phyloP scores from a whole-genome alignment of 1,140 invertebrate species.

The Drosophila dunni region DNA sequence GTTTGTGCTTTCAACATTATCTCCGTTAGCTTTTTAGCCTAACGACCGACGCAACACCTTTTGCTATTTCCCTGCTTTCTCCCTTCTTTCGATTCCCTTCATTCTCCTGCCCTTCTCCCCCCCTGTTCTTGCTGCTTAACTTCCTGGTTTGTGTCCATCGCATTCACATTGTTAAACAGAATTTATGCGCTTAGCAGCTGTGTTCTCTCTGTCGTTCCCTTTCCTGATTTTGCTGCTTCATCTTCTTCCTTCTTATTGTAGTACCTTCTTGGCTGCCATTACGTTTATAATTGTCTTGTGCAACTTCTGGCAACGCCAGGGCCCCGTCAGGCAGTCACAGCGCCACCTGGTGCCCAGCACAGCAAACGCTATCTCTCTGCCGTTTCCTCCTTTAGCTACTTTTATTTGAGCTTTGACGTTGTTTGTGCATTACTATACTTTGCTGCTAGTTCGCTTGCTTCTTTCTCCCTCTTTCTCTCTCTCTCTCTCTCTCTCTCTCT shows the following conservation, averaged over 20 bases:
- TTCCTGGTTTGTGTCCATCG: conserved; percentile 48
- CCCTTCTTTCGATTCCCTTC: conserved; percentile 12
- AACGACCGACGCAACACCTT: conserved; percentile 71
- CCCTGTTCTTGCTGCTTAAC: conserved; percentile 9
- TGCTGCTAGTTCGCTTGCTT: not conserved
- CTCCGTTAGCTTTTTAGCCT: conserved; percentile 77
- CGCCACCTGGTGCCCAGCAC: conserved; percentile 40
- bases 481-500: not conserved
- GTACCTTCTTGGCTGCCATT: conserved; percentile 66
- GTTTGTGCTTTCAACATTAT: conserved; percentile 53
- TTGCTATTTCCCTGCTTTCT: conserved; percentile 20
- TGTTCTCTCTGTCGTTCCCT: conserved; percentile 10
- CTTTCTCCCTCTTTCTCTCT: not conserved
- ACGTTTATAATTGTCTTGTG: conserved; percentile 83
- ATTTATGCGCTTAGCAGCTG: conserved; percentile 79
- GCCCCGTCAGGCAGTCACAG: conserved; percentile 18
- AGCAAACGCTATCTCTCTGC: not conserved
- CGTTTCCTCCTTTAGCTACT: not conserved
- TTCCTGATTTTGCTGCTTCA: conserved; percentile 38
- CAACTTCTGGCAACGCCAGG: conserved; percentile 62
- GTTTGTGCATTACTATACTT: conserved; percentile 8
- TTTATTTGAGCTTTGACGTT: conserved; percentile 9
- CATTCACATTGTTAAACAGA: conserved; percentile 70
- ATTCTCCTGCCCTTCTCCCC: not conserved
- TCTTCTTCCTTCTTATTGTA: conserved; percentile 23